A percentile compares a stretch with the other conserved stretches of the same genome.
Conservation (phyloP, 2,797 vertebrate genomes). For the Lophius americanus region DNA sequence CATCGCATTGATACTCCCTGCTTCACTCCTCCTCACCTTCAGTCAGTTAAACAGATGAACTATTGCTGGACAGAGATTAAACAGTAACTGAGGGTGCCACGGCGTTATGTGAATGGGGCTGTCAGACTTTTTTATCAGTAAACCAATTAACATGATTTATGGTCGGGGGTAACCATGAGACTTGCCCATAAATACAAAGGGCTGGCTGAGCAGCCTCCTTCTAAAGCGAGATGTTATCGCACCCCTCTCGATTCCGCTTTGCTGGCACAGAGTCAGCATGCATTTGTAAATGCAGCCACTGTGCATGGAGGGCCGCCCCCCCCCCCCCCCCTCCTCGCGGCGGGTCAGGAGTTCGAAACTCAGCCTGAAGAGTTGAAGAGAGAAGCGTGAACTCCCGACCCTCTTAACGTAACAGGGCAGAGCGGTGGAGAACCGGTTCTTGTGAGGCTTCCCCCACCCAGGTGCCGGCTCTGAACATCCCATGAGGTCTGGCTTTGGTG, state of each 20-base stretch:
- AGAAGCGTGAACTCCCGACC: constrained; percentile 76
- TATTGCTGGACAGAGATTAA: constrained; percentile 77
- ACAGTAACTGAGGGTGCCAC: constrained; percentile 73
- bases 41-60: constrained; percentile 78
- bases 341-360: constrained; percentile 80
- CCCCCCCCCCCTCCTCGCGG: constrained; percentile 33
- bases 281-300: constrained; percentile 83
- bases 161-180: constrained; percentile 69
- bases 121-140: constrained; percentile 81
- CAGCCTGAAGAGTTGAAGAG: constrained; percentile 71
- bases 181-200: constrained; percentile 80
- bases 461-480: constrained; percentile 29
- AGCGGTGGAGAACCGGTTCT: constrained; percentile 47
- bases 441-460: constrained; percentile 63
- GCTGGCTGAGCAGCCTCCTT: constrained; percentile 67
- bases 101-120: constrained; percentile 68
- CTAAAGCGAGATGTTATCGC: constrained; percentile 77
- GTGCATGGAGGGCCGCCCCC: constrained; percentile 70
- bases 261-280: constrained; percentile 76
- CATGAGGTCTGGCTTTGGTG: constrained; percentile 12
- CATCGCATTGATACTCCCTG: constrained; percentile 52
- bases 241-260: constrained; percentile 69
- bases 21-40: constrained; percentile 61
- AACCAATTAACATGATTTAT: constrained; percentile 86
- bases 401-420: constrained; percentile 68